Percentiles rank a stretch among this genome's conserved stretches.
These are phyloP conservation scores for Nemotelus pantherinus DNA, from an alignment of 2,888 invertebrate genomes.

Conservation along the genomic window DNA sequence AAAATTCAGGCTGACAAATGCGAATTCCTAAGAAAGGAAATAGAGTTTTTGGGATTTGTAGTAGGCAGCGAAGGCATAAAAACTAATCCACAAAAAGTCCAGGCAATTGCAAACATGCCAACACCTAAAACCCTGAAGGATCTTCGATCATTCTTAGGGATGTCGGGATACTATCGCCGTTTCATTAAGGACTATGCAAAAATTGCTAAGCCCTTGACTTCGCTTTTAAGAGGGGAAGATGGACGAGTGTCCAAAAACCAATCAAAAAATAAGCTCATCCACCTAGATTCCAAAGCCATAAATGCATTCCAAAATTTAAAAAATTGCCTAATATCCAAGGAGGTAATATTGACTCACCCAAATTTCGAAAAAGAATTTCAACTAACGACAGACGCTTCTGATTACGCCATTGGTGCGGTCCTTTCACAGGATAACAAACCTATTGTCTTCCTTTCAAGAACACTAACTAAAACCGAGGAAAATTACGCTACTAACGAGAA, in stretches of 20 bases:
- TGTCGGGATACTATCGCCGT: neutral
- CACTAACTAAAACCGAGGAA: too few species aligned
- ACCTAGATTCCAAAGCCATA: neutral
- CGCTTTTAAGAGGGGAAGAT: too few species aligned
- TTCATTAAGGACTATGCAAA: too few species aligned
- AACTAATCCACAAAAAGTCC: neutral
- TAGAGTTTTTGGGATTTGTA: slow-evolving; percentile 10
- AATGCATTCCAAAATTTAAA: neutral
- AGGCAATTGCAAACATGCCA: neutral
- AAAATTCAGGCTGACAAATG: neutral
- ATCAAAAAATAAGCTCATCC: neutral
- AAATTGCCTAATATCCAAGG: slow-evolving; percentile 9
- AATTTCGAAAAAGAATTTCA: slow-evolving; percentile 39
- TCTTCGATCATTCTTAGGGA: too few species aligned
- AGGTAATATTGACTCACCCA: neutral
- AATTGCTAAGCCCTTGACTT: too few species aligned
- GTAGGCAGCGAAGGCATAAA: neutral
- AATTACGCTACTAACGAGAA: too few species aligned
- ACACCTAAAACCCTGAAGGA: neutral
- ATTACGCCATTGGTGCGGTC: slow-evolving; percentile 28
- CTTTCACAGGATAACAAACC: too few species aligned
- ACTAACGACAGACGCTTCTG: slow-evolving; percentile 6
- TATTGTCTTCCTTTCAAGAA: too few species aligned
- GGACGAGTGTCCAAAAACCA: too few species aligned
- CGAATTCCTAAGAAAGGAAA: neutral